Conservation (phyloP, 2,113 vertebrate species). For the Tauraco erythrolophus region DNA sequence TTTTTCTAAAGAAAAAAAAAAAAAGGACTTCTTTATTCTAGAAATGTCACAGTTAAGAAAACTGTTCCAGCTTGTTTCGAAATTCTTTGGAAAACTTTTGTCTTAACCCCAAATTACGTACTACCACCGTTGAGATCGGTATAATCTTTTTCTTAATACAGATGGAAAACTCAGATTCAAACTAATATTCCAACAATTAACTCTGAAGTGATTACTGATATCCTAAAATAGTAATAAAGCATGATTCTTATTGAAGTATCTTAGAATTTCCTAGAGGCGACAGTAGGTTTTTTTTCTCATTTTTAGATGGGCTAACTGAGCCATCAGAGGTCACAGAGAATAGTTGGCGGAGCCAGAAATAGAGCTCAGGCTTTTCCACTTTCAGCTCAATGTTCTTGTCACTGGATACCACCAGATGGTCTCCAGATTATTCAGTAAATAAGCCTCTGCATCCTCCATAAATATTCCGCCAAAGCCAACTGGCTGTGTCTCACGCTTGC, state of each 20-base stretch:
- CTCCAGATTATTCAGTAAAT: slow-evolving; percentile 70
- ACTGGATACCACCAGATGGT: slow-evolving; percentile 64
- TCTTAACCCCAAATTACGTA: not conserved
- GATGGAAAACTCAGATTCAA: not conserved
- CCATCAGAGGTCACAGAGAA: slow-evolving; percentile 42
- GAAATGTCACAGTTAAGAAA: not conserved
- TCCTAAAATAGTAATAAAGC: not conserved
- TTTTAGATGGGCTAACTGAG: slow-evolving; percentile 12
- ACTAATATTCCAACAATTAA: not conserved
- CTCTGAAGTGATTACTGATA: not conserved
- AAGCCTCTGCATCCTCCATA: slow-evolving; percentile 63
- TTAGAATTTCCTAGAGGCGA: not conserved
- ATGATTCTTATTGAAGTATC: not conserved
- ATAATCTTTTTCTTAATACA: not conserved
- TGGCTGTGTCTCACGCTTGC: slow-evolving; percentile 62
- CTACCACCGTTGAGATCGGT: not conserved
- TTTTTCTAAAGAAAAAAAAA: not conserved
- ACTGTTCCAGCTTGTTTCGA: not conserved
- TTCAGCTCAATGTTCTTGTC: slow-evolving; percentile 41
- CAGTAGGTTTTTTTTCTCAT: not conserved
- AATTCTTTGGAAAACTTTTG: not conserved
- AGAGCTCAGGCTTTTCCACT: slow-evolving; percentile 59
- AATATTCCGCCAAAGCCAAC: slow-evolving; percentile 61
- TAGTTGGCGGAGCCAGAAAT: slow-evolving; percentile 46
- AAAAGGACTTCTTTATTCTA: not conserved